A percentile compares a stretch with the other conserved stretches of the same genome.
These are phyloP conservation scores for Bursaphelenchus okinawaensis DNA, from an alignment of 2,888 invertebrate genomes.

Conservation along the genomic window DNA sequence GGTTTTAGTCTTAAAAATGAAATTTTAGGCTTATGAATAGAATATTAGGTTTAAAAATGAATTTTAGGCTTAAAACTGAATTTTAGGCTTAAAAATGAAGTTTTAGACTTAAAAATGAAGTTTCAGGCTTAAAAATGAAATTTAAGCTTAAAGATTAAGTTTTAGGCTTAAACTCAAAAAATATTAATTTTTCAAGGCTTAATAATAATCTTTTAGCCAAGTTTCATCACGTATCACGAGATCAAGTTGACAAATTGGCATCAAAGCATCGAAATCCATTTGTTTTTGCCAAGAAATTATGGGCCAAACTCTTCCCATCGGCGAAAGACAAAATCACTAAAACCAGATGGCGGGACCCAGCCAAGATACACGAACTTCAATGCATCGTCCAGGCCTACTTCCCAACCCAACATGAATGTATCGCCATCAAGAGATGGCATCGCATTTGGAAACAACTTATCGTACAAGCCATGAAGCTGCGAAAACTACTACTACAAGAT, in stretches of 20 bases:
- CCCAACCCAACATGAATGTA: background rate
- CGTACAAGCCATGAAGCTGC: background rate
- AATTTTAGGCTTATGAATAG: too few species aligned
- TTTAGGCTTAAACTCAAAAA: too few species aligned
- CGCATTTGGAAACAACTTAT: background rate
- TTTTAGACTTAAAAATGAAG: too few species aligned
- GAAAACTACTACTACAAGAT: too few species aligned
- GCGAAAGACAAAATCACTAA: background rate
- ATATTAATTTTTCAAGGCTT: too few species aligned
- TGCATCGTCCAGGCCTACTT: background rate
- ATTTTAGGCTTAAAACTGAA: too few species aligned
- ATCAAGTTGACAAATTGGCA: background rate
- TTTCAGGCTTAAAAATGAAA: too few species aligned
- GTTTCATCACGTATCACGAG: background rate
- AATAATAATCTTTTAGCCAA: background rate
- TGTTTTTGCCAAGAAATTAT: background rate
- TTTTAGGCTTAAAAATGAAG: too few species aligned
- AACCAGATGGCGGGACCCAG: background rate
- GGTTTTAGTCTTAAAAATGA: too few species aligned
- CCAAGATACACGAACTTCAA: background rate
- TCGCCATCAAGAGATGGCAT: background rate
- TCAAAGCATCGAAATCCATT: background rate
- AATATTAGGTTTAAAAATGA: too few species aligned
- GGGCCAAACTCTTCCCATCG: background rate
- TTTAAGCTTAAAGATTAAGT: too few species aligned